These are phyloP conservation scores for Leptothorax acervorum DNA, from an alignment of 2,888 invertebrate species.

Conservation along the genomic window DNA sequence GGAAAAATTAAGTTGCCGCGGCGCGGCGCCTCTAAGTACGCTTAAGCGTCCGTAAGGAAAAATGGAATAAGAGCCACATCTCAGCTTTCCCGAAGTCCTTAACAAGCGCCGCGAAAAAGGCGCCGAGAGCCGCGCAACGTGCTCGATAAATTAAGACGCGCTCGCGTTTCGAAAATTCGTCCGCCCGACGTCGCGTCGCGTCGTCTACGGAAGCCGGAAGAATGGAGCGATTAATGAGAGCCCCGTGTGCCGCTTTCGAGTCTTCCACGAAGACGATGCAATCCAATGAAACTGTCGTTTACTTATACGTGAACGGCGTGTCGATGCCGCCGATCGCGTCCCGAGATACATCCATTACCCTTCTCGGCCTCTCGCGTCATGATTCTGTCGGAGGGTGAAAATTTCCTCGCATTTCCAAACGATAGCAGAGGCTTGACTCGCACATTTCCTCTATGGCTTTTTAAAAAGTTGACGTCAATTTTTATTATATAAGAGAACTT, in stretches of 20 bases:
- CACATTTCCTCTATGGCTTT: background rate
- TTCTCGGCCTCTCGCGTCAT: conserved; percentile 14
- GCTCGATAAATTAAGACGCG: conserved; percentile 44
- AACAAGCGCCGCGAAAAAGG: conserved; percentile 22
- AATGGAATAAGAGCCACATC: conserved; percentile 65
- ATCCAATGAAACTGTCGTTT: conserved; percentile 80
- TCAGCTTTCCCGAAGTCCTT: conserved; percentile 52
- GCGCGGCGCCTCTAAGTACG: conserved; percentile 39
- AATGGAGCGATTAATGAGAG: conserved; percentile 80
- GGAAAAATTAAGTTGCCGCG: conserved; percentile 44
- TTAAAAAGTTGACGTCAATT: background rate
- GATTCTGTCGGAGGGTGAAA: background rate
- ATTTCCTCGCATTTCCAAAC: background rate
- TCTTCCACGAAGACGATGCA: conserved; percentile 56
- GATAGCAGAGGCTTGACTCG: background rate
- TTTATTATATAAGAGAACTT: background rate
- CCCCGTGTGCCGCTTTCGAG: conserved; percentile 25
- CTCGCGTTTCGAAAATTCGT: conserved; percentile 76
- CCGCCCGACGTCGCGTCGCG: conserved; percentile 52
- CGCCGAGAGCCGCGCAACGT: conserved; percentile 64
- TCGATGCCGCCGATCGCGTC: conserved; percentile 57
- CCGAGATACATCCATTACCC: conserved; percentile 47
- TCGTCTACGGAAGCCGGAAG: conserved; percentile 73
- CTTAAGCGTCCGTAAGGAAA: conserved; percentile 35
- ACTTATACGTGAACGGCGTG: conserved; percentile 77